phyloP scores from a whole-genome alignment of 1,140 invertebrate species.

The Manduca sexta region DNA sequence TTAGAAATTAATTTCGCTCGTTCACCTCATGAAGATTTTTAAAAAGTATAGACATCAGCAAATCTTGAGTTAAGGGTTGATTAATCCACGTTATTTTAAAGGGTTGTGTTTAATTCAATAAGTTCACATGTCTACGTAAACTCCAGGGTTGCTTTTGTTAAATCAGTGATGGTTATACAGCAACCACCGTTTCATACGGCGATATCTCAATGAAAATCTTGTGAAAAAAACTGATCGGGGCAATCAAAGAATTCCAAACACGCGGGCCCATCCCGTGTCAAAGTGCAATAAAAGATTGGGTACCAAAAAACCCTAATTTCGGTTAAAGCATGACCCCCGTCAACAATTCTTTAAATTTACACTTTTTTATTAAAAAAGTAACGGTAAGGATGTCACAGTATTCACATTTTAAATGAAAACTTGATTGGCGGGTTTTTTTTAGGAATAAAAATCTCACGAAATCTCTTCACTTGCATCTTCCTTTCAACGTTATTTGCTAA shows the following conservation, averaged over 20 bases:
- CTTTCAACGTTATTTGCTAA: slow-evolving; percentile 33
- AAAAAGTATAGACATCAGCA: too few species aligned
- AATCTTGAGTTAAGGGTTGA: neutral
- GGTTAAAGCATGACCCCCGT: slow-evolving; percentile 67
- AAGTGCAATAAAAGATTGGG: slow-evolving; percentile 67
- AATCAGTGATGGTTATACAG: slow-evolving; percentile 40
- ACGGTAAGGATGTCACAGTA: slow-evolving; percentile 60
- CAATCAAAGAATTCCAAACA: slow-evolving; percentile 54
- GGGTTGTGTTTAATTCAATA: slow-evolving; percentile 17
- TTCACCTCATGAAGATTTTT: too few species aligned
- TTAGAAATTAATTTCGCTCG: too few species aligned
- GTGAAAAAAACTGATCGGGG: slow-evolving; percentile 42
- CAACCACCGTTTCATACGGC: slow-evolving; percentile 57
- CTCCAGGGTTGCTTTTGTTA: slow-evolving; percentile 51
- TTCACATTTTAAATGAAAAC: slow-evolving; percentile 64
- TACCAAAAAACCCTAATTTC: slow-evolving; percentile 65
- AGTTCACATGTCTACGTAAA: slow-evolving; percentile 53
- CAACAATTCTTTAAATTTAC: slow-evolving; percentile 65
- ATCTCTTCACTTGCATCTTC: slow-evolving; percentile 58
- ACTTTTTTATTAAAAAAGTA: slow-evolving; percentile 55
- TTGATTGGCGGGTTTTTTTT: slow-evolving; percentile 68
- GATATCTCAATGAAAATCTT: slow-evolving; percentile 65
- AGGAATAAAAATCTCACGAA: slow-evolving; percentile 41
- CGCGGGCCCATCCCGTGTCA: slow-evolving; percentile 55
- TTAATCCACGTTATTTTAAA: neutral